These are phyloP conservation scores for Hypomesus transpacificus DNA, from an alignment of 2,113 vertebrate species.

Conservation along the genomic window DNA sequence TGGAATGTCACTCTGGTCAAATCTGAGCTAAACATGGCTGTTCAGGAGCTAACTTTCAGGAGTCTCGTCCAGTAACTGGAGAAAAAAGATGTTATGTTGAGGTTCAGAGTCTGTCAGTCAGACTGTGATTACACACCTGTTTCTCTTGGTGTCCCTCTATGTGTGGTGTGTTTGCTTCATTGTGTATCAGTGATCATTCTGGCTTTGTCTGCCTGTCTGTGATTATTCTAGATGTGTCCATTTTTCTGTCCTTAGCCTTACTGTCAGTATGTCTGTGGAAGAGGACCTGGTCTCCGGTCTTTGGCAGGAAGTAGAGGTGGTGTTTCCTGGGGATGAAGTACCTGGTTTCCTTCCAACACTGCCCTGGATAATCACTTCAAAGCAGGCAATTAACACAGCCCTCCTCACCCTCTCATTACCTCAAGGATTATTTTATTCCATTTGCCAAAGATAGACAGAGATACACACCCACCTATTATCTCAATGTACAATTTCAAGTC, in stretches of 20 bases:
- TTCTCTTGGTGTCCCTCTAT: too few species aligned
- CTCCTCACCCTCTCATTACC: constrained; percentile 3
- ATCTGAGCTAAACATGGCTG: too few species aligned
- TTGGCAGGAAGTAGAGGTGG: not conserved
- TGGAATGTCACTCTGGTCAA: too few species aligned
- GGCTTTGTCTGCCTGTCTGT: too few species aligned
- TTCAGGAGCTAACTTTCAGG: too few species aligned
- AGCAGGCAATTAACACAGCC: constrained; percentile 2
- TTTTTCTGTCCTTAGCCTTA: not conserved
- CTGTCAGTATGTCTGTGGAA: not conserved
- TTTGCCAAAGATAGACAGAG: constrained; percentile 9
- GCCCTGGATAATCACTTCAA: not conserved
- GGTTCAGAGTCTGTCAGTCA: too few species aligned
- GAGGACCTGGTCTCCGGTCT: not conserved
- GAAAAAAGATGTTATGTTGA: too few species aligned
- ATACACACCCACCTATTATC: constrained; percentile 1
- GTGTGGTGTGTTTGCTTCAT: too few species aligned
- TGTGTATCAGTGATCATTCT: too few species aligned
- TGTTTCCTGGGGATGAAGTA: not conserved
- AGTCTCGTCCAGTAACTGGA: too few species aligned
- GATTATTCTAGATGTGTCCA: too few species aligned
- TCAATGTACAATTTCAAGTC: constrained; percentile 1
- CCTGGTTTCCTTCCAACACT: not conserved
- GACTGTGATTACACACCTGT: too few species aligned
- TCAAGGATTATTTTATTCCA: constrained; percentile 1